phyloP scores from a whole-genome alignment of 2,888 invertebrate species.

The Ectropis crepuscularia region DNA sequence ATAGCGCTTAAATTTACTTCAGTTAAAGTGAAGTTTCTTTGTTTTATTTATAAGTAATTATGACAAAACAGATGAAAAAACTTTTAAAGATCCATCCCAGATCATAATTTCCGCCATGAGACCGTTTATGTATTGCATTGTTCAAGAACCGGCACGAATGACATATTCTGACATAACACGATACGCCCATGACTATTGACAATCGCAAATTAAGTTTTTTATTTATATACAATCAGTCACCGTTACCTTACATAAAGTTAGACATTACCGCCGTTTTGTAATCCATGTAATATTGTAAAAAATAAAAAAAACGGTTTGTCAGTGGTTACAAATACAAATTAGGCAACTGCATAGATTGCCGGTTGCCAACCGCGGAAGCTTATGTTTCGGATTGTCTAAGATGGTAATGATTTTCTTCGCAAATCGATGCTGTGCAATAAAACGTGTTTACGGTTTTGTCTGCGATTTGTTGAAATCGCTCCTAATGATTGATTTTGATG shows the following conservation, averaged over 20 bases:
- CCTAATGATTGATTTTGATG: slow-evolving; percentile 6
- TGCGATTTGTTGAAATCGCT: slow-evolving; percentile 9
- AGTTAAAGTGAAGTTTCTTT: no score
- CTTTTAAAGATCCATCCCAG: no score
- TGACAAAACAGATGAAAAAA: no score
- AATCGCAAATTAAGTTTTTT: neutral
- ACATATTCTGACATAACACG: slow-evolving; percentile 6
- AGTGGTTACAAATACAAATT: slow-evolving; percentile 27
- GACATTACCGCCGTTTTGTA: slow-evolving; percentile 24
- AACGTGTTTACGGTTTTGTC: slow-evolving; percentile 20
- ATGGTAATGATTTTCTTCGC: slow-evolving; percentile 15
- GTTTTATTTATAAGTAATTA: no score
- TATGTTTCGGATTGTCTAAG: slow-evolving; percentile 23
- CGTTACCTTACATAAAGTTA: slow-evolving; percentile 17
- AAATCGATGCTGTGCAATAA: slow-evolving; percentile 23
- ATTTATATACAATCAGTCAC: slow-evolving; percentile 9
- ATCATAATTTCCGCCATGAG: no score
- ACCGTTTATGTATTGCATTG: no score
- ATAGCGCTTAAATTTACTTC: no score
- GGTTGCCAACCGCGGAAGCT: slow-evolving; percentile 22
- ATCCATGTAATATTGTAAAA: slow-evolving; percentile 26
- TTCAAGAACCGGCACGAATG: neutral
- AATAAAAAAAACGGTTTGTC: slow-evolving; percentile 14
- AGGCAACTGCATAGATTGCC: slow-evolving; percentile 21
- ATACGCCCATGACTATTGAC: neutral